Base-by-base conservation (phyloP, 2,888 invertebrate species). In the Hymenopus coronatus region DNA sequence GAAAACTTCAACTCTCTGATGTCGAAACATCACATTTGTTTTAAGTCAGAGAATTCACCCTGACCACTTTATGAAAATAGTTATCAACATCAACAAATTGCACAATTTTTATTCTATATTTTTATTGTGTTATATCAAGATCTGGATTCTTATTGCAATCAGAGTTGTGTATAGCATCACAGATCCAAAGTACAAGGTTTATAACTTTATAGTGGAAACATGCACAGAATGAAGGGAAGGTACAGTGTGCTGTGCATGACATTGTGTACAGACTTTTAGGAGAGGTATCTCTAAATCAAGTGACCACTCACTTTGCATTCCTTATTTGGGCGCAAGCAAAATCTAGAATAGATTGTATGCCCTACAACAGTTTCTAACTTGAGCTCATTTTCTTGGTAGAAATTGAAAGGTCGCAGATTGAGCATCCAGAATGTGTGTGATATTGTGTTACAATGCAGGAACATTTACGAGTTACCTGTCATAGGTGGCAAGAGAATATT, bases 11-110 rank as follows among this genome's bases (percentile, higher is more conserved):
- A 85, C 88, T 89, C 88, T 82, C 70, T 54, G 85, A 84, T 82
- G 88, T 82, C 82, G 46, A 40, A 87, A 88, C 54, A 84, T 84
- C 84, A 88, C 40, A 84, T 88, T 40, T 82, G 82, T 89, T 89
- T 89, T 28, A 85, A 85, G 40, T 28, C 28, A 87, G 54, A 88
- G 88, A 84, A 70, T 28, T 28, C 40, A 28, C 33, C 85, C 83
- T 88, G 87, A 83, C 30, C 25, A 33, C 84, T 88, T 90, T 90
- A 90, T 90, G 89, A 90, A 90, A 90, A 90, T 90, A 90, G 88
- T 90, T 82, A 28, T 88, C 30, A 90, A 89, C 89, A 87, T 83
- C 33, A 83, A 89, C 83, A 89, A 85, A 85, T 81, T 87, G 87
- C 85, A 82, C 82, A 82, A 46, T 83, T 33, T 87, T 28, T 82